These are phyloP conservation scores for Luffia ferchaultella DNA, from an alignment of 2,888 invertebrate species.

Conservation along the genomic window DNA sequence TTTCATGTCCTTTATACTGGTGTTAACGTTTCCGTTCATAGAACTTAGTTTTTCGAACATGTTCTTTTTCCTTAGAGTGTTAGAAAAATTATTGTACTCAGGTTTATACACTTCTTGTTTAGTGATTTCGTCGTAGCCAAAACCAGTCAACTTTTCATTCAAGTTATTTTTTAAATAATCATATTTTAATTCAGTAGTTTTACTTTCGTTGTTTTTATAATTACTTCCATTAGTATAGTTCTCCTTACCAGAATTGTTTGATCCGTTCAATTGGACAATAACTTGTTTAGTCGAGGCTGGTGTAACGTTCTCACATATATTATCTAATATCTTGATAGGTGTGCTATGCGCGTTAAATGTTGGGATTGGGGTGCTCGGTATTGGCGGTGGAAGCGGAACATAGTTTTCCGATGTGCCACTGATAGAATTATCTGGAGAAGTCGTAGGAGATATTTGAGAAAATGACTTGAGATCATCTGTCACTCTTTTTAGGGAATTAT, in stretches of 20 bases:
- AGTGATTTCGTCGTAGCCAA: not conserved
- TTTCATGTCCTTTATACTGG: not conserved
- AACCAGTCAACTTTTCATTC: not conserved
- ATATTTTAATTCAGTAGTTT: not conserved
- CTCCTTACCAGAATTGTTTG: not conserved
- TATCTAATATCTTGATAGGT: conserved; percentile 18
- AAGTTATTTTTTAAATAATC: not conserved
- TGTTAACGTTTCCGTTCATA: conserved; percentile 5
- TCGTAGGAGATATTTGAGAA: not conserved
- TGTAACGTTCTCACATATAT: not conserved
- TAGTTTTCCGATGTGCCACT: not conserved
- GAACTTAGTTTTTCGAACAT: conserved; percentile 40
- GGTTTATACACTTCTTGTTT: conserved; percentile 26
- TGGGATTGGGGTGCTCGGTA: conserved; percentile 34
- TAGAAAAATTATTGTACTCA: conserved; percentile 33
- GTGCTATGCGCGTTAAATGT: conserved; percentile 36
- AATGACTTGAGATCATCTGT: not conserved
- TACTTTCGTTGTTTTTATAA: not conserved
- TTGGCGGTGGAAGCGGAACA: conserved; percentile 2
- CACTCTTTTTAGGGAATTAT: not conserved
- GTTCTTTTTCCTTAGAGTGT: conserved; percentile 46
- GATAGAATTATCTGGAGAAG: not conserved
- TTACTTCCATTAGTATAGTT: not conserved
- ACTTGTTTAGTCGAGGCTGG: not conserved
- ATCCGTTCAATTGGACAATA: not conserved